A percentile compares a stretch with the other conserved stretches of the same genome.
phyloP scores from a whole-genome alignment of 2,113 vertebrate species.

The Rana temporaria region DNA sequence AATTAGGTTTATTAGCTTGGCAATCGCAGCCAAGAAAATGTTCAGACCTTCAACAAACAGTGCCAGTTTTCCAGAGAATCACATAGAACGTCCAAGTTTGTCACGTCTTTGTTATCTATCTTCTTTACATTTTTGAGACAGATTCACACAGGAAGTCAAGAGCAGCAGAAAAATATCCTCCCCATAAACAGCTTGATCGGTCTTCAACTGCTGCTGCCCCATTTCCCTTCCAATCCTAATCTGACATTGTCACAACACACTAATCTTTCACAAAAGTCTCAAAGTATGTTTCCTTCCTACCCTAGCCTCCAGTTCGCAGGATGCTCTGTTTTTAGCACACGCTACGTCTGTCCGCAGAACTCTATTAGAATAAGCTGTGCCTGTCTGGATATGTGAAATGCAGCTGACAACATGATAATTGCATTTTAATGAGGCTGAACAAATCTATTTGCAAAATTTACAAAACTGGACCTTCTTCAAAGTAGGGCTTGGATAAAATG shows the following conservation, averaged over 20 bases:
- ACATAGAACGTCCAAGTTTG: background rate
- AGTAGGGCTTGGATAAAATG: background rate
- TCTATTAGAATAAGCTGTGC: conserved; percentile 5
- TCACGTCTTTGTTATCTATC: background rate
- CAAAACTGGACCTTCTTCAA: background rate
- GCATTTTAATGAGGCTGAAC: conserved; percentile 29
- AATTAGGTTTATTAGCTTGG: background rate
- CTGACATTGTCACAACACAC: conserved; percentile 38
- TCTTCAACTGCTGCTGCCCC: conserved; percentile 26
- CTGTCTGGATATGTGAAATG: conserved; percentile 14
- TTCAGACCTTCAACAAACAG: background rate
- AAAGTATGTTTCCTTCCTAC: conserved; percentile 51
- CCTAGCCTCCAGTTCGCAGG: conserved; percentile 8
- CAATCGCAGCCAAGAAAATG: background rate
- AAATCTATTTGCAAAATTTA: conserved; percentile 18
- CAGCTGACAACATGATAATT: conserved; percentile 40
- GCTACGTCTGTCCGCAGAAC: conserved; percentile 22
- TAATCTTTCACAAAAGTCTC: conserved; percentile 53
- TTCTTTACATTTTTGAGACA: conserved; percentile 16
- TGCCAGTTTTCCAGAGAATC: background rate
- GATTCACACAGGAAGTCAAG: conserved; percentile 3
- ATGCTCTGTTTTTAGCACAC: conserved; percentile 56
- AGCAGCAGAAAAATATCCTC: conserved; percentile 32
- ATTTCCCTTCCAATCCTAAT: conserved; percentile 54
- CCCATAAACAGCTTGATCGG: conserved; percentile 42